Evolutionary conservation across 2,113 vertebrate genomes (phyloP).

Genomic region (Sisor rabdophorus): DNA sequence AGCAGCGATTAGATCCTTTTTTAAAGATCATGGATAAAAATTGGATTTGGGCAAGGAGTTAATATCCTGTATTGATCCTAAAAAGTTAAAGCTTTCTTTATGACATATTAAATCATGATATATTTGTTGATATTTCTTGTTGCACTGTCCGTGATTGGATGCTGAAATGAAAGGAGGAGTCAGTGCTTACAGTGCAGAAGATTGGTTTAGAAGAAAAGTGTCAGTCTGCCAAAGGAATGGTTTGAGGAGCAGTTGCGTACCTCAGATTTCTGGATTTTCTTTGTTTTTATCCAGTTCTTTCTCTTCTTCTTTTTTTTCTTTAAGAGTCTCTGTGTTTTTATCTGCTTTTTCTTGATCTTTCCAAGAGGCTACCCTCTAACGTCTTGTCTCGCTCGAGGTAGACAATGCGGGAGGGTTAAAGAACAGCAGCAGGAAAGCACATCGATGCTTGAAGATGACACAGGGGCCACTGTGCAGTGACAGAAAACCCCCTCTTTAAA

Average conservation of each 20-base stretch:
- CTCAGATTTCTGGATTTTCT: neutral
- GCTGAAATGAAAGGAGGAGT: slow-evolving; percentile 36
- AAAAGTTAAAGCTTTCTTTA: neutral
- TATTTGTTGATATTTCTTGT: neutral
- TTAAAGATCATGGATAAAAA: neutral
- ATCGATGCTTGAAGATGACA: neutral
- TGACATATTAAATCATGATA: neutral
- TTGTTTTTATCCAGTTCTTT: neutral
- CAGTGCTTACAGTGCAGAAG: slow-evolving; percentile 27
- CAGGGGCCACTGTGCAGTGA: neutral
- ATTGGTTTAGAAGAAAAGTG: neutral
- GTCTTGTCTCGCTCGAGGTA: neutral
- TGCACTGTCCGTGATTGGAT: slow-evolving; percentile 24
- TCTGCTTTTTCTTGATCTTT: slow-evolving; percentile 7
- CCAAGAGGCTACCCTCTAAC: neutral
- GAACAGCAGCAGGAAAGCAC: slow-evolving; percentile 8
- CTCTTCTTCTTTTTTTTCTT: neutral
- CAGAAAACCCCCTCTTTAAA: neutral
- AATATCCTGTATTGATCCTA: neutral
- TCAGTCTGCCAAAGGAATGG: slow-evolving; percentile 23
- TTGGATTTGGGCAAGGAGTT: neutral
- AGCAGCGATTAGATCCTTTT: too few species aligned
- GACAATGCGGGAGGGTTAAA: slow-evolving; percentile 15
- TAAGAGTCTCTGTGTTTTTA: neutral
- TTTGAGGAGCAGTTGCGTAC: neutral